A percentile compares a stretch with the other conserved stretches of the same genome.
Conservation (phyloP, 2,797 vertebrate species). For the Trachops cirrhosus region DNA sequence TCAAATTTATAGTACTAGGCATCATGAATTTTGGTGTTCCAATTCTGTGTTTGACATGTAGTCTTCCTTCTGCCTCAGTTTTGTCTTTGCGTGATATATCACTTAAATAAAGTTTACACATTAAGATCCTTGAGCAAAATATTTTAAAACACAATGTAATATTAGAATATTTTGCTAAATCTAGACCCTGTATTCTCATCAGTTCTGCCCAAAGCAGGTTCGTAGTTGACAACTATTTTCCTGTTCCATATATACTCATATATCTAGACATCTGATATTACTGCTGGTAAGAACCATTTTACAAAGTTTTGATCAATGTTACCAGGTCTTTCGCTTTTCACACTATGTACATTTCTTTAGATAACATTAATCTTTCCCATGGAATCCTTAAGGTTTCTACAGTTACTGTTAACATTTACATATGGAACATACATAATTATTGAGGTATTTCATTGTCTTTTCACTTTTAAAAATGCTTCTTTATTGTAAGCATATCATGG, state of each 20-base stretch:
- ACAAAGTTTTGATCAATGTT: neutral
- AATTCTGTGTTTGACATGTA: neutral
- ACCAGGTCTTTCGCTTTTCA: neutral
- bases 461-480: neutral
- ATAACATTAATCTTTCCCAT: neutral
- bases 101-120: neutral
- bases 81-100: neutral
- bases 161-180: conserved; percentile 22
- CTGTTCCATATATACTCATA: neutral
- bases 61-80: neutral
- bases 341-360: neutral
- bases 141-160: neutral
- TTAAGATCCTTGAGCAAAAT: conserved; percentile 7
- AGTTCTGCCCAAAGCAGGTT: neutral
- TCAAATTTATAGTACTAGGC: neutral
- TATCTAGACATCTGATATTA: neutral
- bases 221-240: neutral
- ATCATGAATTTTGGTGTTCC: neutral
- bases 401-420: neutral
- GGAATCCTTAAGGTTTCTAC: neutral
- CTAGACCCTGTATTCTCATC: neutral
- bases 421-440: neutral
- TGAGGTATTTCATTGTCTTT: neutral
- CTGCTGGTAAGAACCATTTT: neutral
- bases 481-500: neutral